A percentile compares a stretch with the other conserved stretches of the same genome.
Conservation (phyloP, 2,797 vertebrate species). For the Neosilurus hyrtlii region DNA sequence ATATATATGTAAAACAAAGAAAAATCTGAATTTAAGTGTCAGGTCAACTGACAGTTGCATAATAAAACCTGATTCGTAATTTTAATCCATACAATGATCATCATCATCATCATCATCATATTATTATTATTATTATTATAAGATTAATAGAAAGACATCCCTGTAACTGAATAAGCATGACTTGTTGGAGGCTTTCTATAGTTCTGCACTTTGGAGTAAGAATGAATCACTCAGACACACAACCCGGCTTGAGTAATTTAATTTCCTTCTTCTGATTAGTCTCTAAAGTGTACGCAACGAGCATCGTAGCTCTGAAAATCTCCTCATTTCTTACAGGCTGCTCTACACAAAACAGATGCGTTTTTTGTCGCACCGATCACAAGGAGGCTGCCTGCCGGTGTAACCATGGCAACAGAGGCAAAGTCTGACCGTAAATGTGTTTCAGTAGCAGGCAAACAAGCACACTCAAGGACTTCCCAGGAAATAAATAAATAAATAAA, state of each 20-base stretch:
- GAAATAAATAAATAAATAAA: constrained; percentile 51
- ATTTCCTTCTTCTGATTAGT: constrained; percentile 24
- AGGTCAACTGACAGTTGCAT: not conserved
- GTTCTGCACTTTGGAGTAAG: not conserved
- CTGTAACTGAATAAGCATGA: constrained; percentile 2
- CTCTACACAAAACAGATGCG: constrained; percentile 35
- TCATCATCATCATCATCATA: too few species aligned
- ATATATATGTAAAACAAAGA: too few species aligned
- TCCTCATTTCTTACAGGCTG: constrained; percentile 34
- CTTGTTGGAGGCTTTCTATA: not conserved
- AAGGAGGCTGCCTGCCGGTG: constrained; percentile 55
- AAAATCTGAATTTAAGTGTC: not conserved
- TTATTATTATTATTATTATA: too few species aligned
- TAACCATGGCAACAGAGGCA: constrained; percentile 66
- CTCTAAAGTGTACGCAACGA: constrained; percentile 6
- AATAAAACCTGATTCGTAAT: not conserved
- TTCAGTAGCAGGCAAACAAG: constrained; percentile 60
- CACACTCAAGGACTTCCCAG: constrained; percentile 60
- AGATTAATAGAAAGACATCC: not conserved
- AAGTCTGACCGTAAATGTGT: constrained; percentile 66
- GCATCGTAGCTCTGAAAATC: constrained; percentile 25
- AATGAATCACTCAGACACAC: constrained; percentile 14
- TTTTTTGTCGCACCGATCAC: constrained; percentile 59
- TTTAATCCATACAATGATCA: not conserved
- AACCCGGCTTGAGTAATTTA: not conserved